Evolutionary conservation across 2,888 invertebrate genomes (phyloP).

Genomic region (Pterostichus niger): DNA sequence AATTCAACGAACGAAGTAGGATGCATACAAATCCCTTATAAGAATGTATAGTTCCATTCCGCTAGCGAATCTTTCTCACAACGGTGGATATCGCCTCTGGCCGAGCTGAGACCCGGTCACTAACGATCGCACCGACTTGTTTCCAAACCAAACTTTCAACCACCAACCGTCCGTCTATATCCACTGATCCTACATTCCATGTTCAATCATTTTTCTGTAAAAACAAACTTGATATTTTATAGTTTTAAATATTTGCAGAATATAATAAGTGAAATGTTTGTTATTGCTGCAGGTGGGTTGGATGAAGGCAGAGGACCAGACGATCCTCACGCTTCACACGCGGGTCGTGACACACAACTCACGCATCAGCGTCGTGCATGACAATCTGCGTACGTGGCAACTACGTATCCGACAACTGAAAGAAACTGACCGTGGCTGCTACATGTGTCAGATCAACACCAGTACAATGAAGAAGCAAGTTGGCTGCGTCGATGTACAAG

Average conservation of each 20-base stretch:
- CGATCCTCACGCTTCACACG: slow-evolving; percentile 86
- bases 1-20: slow-evolving; percentile 22
- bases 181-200: background rate
- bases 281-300: slow-evolving; percentile 83
- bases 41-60: slow-evolving; percentile 1
- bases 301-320: slow-evolving; percentile 88
- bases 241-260: slow-evolving; percentile 52
- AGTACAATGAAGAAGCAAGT: slow-evolving; percentile 88
- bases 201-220: background rate
- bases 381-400: slow-evolving; percentile 86
- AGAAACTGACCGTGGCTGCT: slow-evolving; percentile 87
- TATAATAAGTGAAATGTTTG: background rate
- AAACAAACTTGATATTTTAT: slow-evolving; percentile 15
- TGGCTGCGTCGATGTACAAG: slow-evolving; percentile 88
- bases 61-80: slow-evolving; percentile 1
- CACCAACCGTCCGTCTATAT: too few species aligned
- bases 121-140: background rate
- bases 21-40: slow-evolving; percentile 41
- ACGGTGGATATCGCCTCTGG: background rate
- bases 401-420: slow-evolving; percentile 86
- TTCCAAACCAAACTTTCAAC: background rate
- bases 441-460: slow-evolving; percentile 91
- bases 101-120: background rate
- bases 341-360: slow-evolving; percentile 88
- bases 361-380: slow-evolving; percentile 84